A percentile compares a stretch with the other conserved stretches of the same genome.
Conservation (phyloP, 2,797 vertebrate species). For the Cirrhinus molitorella region DNA sequence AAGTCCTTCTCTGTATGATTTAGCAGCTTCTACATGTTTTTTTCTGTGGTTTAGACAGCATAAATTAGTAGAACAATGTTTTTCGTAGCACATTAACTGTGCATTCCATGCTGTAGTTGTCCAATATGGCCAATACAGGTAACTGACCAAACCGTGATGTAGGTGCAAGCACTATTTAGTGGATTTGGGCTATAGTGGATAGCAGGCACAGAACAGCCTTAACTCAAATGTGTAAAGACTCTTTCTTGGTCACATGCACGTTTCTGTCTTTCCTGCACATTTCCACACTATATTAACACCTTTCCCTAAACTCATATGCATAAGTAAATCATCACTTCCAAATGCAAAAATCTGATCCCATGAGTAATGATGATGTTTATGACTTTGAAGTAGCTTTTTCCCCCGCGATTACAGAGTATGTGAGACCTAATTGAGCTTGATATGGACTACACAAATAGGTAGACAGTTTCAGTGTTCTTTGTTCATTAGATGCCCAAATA, state of each 20-base stretch:
- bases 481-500: slow-evolving; percentile 2
- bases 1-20: no score
- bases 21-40: no score
- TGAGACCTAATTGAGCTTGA: not conserved
- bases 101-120: no score
- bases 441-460: not conserved
- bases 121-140: no score
- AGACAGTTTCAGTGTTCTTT: not conserved
- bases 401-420: not conserved
- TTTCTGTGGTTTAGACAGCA: no score
- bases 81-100: no score
- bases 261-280: not conserved
- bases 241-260: not conserved
- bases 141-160: no score
- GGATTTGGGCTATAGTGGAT: no score
- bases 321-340: not conserved
- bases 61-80: no score
- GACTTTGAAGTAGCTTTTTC: not conserved
- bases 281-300: not conserved
- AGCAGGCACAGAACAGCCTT: not conserved
- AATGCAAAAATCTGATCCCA: not conserved
- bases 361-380: not conserved
- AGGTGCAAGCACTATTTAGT: no score
- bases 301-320: not conserved
- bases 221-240: not conserved